Conservation (phyloP, 37 sponge, comb jelly and placozoan genomes). For the Diacarnus erythraeanus region DNA sequence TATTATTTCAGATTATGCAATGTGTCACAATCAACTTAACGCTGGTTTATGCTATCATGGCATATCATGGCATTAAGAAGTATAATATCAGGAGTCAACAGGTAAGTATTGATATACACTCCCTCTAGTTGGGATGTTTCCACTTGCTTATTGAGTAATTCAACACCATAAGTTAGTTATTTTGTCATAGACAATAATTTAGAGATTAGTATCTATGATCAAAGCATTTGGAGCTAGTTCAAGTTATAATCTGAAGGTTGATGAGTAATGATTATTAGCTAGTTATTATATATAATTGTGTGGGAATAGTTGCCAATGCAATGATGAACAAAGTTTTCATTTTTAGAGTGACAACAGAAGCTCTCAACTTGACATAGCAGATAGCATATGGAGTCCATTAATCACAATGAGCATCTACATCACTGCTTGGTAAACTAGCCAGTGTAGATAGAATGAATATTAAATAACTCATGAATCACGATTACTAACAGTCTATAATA, state of each 20-base stretch:
- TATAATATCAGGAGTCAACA: neutral
- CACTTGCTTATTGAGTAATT: neutral
- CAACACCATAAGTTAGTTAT: neutral
- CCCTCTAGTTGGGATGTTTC: neutral
- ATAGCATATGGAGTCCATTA: neutral
- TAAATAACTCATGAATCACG: neutral
- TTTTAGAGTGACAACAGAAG: no score
- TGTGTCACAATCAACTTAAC: slow-evolving; percentile 43
- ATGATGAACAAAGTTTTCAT: neutral
- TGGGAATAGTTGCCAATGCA: no score
- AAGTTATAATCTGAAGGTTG: no score
- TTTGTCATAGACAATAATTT: no score
- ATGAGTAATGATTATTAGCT: no score
- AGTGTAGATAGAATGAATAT: neutral
- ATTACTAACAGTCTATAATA: neutral
- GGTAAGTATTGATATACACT: neutral
- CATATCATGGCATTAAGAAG: slow-evolving; percentile 12
- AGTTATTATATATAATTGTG: neutral
- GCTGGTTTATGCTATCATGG: slow-evolving; percentile 35
- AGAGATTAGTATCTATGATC: no score
- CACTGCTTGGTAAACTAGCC: neutral
- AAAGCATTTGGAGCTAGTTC: no score
- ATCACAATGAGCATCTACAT: neutral
- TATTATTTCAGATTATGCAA: slow-evolving; percentile 20
- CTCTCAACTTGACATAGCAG: no score